These are phyloP conservation scores for Sclerodermus sp. DNA, from an alignment of 2,888 invertebrate species.

Conservation along the genomic window DNA sequence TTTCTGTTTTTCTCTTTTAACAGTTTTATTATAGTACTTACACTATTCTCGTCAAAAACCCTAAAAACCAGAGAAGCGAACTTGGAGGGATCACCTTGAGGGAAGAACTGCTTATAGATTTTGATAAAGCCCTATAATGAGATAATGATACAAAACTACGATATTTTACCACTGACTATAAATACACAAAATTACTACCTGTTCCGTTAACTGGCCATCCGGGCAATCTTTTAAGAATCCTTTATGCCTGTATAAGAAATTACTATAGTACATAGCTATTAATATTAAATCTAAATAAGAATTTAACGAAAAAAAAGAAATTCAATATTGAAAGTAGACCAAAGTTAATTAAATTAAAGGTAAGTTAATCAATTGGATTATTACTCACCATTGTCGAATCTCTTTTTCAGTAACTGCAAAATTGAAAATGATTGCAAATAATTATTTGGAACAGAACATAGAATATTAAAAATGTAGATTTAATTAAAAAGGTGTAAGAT, in stretches of 20 bases:
- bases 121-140: slow-evolving; percentile 94
- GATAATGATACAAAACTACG: no score
- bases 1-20: no score
- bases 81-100: slow-evolving; percentile 98
- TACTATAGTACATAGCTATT: no score
- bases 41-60: slow-evolving; percentile 98
- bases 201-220: slow-evolving; percentile 91
- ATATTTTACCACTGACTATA: no score
- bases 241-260: slow-evolving; percentile 87
- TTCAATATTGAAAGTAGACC: no score
- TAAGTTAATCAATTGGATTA: no score
- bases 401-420: slow-evolving; percentile 87
- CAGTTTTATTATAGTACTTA: slow-evolving; percentile 62
- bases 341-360: no score
- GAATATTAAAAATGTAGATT: no score
- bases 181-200: no score
- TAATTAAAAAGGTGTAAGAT: no score
- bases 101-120: slow-evolving; percentile 99
- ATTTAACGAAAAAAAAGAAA: no score
- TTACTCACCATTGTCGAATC: slow-evolving; percentile 82
- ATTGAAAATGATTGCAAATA: slow-evolving; percentile 20
- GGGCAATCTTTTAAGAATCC: slow-evolving; percentile 97
- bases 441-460: neutral
- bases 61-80: slow-evolving; percentile 97
- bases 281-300: no score